These are phyloP conservation scores for Nomada lathburiana DNA, from an alignment of 2,888 invertebrate species.

Conservation along the genomic window DNA sequence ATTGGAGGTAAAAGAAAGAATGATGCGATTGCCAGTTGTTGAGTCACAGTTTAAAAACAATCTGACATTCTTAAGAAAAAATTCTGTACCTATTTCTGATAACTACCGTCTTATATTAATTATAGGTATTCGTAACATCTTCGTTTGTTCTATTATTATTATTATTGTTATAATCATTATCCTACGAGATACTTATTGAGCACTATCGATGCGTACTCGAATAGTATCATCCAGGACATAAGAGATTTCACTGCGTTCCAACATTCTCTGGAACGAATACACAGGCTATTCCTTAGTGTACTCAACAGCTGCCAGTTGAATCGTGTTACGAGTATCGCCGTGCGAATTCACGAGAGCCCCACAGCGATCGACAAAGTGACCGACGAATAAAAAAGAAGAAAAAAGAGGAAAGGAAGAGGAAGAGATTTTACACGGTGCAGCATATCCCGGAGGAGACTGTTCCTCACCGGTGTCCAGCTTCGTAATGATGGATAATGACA, in stretches of 20 bases:
- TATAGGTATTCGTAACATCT: too few relatives aligned
- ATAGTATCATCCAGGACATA: neutral
- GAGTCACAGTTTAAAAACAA: neutral
- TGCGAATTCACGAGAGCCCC: conserved; percentile 22
- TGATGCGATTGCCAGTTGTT: neutral
- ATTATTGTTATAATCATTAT: too few relatives aligned
- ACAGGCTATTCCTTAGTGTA: neutral
- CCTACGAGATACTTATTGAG: too few relatives aligned
- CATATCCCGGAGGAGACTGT: conserved; percentile 49
- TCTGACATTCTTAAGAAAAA: neutral
- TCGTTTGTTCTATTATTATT: too few relatives aligned
- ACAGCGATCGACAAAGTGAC: conserved; percentile 31
- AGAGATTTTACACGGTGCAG: conserved; percentile 57
- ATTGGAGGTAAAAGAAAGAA: conserved; percentile 11
- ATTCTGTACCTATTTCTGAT: neutral
- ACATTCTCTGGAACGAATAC: neutral
- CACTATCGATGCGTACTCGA: too few relatives aligned
- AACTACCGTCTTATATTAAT: neutral
- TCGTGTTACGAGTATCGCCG: conserved; percentile 30
- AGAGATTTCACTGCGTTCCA: neutral
- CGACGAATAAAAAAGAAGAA: neutral
- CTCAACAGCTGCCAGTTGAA: neutral
- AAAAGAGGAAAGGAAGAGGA: conserved; percentile 26
- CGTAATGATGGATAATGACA: conserved; percentile 73
- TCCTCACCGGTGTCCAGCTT: conserved; percentile 67